These are phyloP conservation scores for Cirrhinus molitorella DNA, from an alignment of 2,797 vertebrate species.

Conservation along the genomic window DNA sequence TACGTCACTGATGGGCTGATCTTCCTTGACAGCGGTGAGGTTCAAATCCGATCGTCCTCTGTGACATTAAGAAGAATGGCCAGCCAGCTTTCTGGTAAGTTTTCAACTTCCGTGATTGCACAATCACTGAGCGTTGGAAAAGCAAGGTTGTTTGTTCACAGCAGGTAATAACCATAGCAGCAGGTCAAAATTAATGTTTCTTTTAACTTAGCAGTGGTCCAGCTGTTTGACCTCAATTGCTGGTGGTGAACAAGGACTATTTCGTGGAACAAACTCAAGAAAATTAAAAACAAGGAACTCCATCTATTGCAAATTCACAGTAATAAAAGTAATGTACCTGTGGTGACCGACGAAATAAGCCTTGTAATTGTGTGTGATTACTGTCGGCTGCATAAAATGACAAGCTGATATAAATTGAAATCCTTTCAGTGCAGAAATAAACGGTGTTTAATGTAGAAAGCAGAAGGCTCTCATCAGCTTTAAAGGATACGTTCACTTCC, in stretches of 20 bases:
- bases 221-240: background rate
- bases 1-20: conserved; percentile 80
- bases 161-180: background rate
- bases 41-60: conserved; percentile 82
- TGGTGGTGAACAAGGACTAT: background rate
- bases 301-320: background rate
- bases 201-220: background rate
- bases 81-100: conserved; percentile 92
- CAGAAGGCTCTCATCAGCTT: background rate
- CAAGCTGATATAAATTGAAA: background rate
- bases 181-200: conserved; percentile 12
- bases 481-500: no score
- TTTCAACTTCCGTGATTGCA: background rate
- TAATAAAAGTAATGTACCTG: background rate
- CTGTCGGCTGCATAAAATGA: background rate
- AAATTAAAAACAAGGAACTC: background rate
- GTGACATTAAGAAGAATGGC: conserved; percentile 95
- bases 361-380: background rate
- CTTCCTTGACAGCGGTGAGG: conserved; percentile 84
- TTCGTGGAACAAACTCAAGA: background rate
- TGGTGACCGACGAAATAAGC: background rate
- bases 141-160: background rate
- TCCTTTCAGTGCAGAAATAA: background rate
- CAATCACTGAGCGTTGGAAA: background rate
- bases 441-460: background rate